Percentiles rank a stretch among this genome's conserved stretches.
phyloP scores from a whole-genome alignment of 2,797 vertebrate genomes.

The Sebastes reedi region DNA sequence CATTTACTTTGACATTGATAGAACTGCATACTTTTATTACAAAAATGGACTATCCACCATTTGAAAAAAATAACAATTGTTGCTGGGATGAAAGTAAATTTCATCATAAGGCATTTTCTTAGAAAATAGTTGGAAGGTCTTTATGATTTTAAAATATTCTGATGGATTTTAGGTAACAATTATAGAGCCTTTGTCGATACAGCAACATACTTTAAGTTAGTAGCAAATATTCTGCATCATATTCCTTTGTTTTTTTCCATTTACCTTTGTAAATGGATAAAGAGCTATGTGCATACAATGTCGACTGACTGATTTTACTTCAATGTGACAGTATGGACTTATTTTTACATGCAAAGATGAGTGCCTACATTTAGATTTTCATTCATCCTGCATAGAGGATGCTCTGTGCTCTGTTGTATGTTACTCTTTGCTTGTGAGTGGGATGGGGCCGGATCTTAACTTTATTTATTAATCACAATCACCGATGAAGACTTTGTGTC shows the following conservation, averaged over 20 bases:
- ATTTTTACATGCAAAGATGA: slow-evolving; percentile 21
- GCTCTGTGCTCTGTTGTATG: not conserved
- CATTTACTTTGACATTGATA: not conserved
- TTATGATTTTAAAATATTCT: slow-evolving; percentile 9
- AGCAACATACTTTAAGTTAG: not conserved
- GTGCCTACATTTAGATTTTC: slow-evolving; percentile 10
- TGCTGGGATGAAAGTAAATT: not conserved
- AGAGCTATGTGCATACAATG: not conserved
- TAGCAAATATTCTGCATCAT: not conserved
- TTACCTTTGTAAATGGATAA: not conserved
- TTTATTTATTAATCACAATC: slow-evolving; percentile 61
- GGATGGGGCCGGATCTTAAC: not conserved
- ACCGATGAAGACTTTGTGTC: slow-evolving; percentile 25
- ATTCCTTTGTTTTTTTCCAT: not conserved
- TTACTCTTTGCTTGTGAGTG: slow-evolving; percentile 15
- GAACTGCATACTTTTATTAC: slow-evolving; percentile 1
- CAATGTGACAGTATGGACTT: not conserved
- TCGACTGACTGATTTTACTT: slow-evolving; percentile 10
- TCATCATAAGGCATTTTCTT: not conserved
- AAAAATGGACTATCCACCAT: not conserved
- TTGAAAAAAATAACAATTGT: not conserved
- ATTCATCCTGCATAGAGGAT: not conserved
- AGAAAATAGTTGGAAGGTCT: not conserved
- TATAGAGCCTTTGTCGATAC: not conserved
- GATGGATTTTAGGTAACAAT: not conserved